Evolutionary conservation across 1,140 invertebrate species (phyloP).

Genomic region (Melanaphis sacchari): DNA sequence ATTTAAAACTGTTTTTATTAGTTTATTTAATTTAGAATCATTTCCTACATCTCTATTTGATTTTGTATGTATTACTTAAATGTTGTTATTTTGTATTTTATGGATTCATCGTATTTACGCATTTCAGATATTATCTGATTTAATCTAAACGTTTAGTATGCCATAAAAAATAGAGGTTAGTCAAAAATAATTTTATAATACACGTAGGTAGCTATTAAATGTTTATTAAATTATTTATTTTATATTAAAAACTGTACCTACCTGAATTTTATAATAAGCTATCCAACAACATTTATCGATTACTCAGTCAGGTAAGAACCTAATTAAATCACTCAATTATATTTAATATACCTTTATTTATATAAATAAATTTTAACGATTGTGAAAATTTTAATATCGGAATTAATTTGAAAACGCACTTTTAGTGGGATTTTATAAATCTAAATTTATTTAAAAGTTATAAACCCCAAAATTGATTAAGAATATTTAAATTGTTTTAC

Average conservation of each 20-base stretch:
- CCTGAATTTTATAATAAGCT: neutral
- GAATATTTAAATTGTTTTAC: neutral
- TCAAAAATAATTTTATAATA: slow-evolving; percentile 27
- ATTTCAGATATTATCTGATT: neutral
- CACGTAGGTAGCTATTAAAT: neutral
- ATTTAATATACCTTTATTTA: neutral
- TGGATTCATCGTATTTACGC: neutral
- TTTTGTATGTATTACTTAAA: neutral
- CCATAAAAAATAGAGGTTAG: neutral
- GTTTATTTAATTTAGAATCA: neutral
- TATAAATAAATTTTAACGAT: too few species aligned
- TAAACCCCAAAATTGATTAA: neutral
- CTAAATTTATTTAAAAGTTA: neutral
- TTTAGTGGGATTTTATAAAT: neutral
- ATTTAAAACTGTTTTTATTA: neutral
- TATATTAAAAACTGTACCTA: neutral
- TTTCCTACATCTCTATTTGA: neutral
- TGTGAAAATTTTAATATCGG: neutral
- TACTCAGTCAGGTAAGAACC: neutral
- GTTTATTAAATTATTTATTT: neutral
- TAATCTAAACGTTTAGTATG: neutral
- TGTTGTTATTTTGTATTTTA: neutral
- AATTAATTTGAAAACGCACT: neutral
- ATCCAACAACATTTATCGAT: neutral
- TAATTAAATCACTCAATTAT: neutral